phyloP scores from a whole-genome alignment of 2,113 vertebrate genomes.

The Ranitomeya variabilis region DNA sequence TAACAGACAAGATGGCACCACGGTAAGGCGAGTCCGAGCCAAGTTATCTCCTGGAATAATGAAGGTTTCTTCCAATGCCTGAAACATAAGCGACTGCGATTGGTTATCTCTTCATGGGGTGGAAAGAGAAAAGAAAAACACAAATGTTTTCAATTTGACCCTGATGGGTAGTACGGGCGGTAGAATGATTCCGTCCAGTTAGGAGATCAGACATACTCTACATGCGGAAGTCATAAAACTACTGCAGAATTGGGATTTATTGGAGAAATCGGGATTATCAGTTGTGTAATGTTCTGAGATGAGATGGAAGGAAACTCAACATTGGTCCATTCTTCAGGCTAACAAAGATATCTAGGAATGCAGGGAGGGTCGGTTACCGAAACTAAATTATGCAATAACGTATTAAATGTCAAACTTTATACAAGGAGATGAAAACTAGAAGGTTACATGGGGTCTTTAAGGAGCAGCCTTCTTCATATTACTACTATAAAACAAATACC shows the following conservation, averaged over 20 bases:
- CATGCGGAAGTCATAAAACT: constrained; percentile 48
- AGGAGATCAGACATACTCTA: neutral
- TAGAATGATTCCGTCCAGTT: neutral
- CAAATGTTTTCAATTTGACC: constrained; percentile 63
- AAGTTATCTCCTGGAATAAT: constrained; percentile 70
- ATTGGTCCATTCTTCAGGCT: neutral
- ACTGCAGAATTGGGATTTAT: constrained; percentile 22
- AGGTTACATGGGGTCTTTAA: no score
- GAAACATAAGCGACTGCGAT: constrained; percentile 62
- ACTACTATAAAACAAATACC: neutral
- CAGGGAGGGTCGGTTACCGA: neutral
- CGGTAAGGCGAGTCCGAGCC: constrained; percentile 60
- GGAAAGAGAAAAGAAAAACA: constrained; percentile 51
- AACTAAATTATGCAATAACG: neutral
- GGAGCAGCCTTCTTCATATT: neutral
- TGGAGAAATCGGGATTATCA: constrained; percentile 24
- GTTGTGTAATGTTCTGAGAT: constrained; percentile 28
- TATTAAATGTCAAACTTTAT: neutral
- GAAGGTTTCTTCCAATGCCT: constrained; percentile 64
- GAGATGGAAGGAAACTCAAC: constrained; percentile 15
- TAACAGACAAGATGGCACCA: constrained; percentile 71
- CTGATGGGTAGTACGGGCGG: constrained; percentile 40
- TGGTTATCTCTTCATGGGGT: constrained; percentile 61
- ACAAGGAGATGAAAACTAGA: neutral
- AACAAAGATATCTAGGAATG: neutral